Evolutionary conservation across 2,797 vertebrate species (phyloP), one percentile per base, ranked within the genome.

Genomic region (Acrossocheilus wenchowensis): DNA sequence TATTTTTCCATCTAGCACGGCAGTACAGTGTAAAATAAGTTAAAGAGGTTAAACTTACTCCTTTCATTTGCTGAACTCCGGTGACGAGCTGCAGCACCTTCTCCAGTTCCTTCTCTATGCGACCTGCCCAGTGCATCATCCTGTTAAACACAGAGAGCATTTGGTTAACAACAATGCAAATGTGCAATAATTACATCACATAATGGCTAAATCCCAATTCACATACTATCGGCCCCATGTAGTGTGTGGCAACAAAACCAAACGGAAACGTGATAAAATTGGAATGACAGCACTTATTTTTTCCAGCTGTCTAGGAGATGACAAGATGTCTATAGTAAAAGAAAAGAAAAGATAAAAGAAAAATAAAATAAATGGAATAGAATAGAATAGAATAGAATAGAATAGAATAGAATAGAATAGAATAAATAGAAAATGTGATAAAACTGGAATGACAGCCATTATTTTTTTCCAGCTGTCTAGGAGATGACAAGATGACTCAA

Each of bases 51-150:
- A 87, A 84, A 94, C 97, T 97, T 94, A 99, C 98, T 94, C 93
- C 95, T 94, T 94, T 97, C 94, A 99, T 97, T 93, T 99, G 97
- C 92, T 98, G 97, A 88, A 95, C 96, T 39, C 98, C 98, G 57
- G 97, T 98, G 92, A 99, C 98, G 91, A 97, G 97, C 89, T 96
- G 96, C 93, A 99, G 97, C 90, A 99, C 98, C 80, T 97, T 98
- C 86, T 99, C 97, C 90, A 99, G 96, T 94, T 99, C 98, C 92
- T 98, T 98, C 91, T 99, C 98, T 84, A 99, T 97, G 90, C 98
- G 97, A 85, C 96, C 96, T 26, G 98, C 97, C 98, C 98, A 99
- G 93, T 99, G 97, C 91, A 98, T 98, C 98, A 99, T 97, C 92
- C 98, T 99, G 96, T 52, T 86, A 89, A 90, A 94, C 79, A 90